Evolutionary conservation across 2,113 vertebrate genomes (phyloP).

Genomic region (Lepus timidus): DNA sequence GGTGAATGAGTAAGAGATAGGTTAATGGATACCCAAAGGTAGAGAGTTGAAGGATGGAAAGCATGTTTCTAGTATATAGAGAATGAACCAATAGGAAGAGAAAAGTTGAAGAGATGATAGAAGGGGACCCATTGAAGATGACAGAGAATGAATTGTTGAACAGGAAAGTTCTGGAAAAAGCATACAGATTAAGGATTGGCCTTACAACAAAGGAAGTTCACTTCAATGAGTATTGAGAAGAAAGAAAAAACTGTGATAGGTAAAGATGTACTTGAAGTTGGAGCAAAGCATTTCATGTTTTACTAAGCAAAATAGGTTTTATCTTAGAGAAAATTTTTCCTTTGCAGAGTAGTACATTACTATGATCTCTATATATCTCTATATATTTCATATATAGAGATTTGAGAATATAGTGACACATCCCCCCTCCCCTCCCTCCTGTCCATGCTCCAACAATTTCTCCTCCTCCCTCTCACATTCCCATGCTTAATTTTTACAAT

Average conservation of each 20-base stretch:
- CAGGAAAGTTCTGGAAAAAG: not conserved
- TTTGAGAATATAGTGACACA: no score
- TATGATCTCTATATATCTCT: not conserved
- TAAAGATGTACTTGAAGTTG: not conserved
- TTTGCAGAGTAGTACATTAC: not conserved
- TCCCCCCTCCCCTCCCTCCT: no score
- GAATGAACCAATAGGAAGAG: not conserved
- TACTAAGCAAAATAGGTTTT: slow-evolving; percentile 39
- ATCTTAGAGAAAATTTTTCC: slow-evolving; percentile 8
- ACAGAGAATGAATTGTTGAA: not conserved
- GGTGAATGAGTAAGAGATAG: not conserved
- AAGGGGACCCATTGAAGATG: not conserved
- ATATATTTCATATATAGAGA: no score
- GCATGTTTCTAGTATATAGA: slow-evolving; percentile 15
- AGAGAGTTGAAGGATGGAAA: not conserved
- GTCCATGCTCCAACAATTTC: no score
- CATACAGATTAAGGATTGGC: not conserved
- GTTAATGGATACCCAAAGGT: not conserved
- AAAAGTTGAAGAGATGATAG: not conserved
- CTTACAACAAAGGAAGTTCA: not conserved
- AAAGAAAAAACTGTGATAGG: not conserved
- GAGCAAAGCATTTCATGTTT: slow-evolving; percentile 8
- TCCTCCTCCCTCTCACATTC: no score
- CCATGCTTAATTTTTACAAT: no score
- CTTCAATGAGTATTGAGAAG: not conserved